These are phyloP conservation scores for Sthenelais limicola DNA, from an alignment of 2,888 invertebrate species.

Conservation along the genomic window DNA sequence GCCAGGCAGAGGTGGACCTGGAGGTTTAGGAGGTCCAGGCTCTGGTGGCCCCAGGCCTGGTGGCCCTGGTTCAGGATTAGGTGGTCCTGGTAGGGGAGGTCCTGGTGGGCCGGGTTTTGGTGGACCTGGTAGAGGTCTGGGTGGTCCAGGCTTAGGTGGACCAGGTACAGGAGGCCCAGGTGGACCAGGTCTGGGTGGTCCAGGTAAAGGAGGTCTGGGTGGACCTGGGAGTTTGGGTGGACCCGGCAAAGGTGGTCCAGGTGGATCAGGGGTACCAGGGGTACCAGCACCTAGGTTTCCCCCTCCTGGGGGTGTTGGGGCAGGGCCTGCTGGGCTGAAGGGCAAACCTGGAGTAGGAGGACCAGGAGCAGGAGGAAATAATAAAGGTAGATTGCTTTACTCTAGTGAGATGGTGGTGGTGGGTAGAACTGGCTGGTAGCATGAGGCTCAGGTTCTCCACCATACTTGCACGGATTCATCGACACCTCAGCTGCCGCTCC, in stretches of 20 bases:
- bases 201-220: slow-evolving; percentile 20
- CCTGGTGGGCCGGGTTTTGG: not conserved
- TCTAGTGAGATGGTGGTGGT: too few relatives aligned
- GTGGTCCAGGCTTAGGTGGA: slow-evolving; percentile 21
- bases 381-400: too few relatives aligned
- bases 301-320: not conserved
- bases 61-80: slow-evolving; percentile 1
- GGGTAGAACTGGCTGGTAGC: too few relatives aligned
- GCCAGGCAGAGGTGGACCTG: too few relatives aligned
- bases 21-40: not conserved
- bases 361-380: slow-evolving; percentile 2
- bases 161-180: slow-evolving; percentile 22
- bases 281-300: not conserved
- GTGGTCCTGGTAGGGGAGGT: not conserved
- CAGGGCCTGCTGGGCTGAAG: not conserved
- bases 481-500: too few relatives aligned
- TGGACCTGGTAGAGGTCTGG: not conserved
- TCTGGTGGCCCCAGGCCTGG: not conserved
- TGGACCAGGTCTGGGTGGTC: slow-evolving; percentile 21
- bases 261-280: not conserved
- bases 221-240: slow-evolving; percentile 32
- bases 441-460: too few relatives aligned
- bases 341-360: slow-evolving; percentile 24
- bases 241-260: not conserved
- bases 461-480: too few relatives aligned